Evolutionary conservation across 2,113 vertebrate species (phyloP).

Genomic region (Benitochromis conjunctus): DNA sequence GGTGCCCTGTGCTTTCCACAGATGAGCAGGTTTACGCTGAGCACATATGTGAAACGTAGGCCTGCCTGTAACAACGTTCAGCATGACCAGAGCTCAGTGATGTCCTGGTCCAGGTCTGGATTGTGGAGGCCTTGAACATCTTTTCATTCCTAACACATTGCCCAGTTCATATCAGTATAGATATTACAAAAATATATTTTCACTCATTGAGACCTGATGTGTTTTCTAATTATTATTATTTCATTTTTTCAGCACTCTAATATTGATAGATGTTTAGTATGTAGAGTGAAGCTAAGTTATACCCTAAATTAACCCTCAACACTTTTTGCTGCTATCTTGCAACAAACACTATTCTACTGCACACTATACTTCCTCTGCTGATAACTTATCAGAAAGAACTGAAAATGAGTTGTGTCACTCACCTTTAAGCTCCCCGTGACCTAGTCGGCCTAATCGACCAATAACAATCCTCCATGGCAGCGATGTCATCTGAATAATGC

Average conservation of each 20-base stretch:
- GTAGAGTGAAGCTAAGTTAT: neutral
- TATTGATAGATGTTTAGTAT: neutral
- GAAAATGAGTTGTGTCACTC: neutral
- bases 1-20: neutral
- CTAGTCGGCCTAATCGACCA: conserved; percentile 90
- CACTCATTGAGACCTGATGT: neutral
- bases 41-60: neutral
- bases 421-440: conserved; percentile 96
- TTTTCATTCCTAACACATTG: neutral
- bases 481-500: conserved; percentile 94
- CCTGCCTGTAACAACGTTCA: neutral
- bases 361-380: neutral
- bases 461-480: conserved; percentile 97
- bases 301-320: neutral
- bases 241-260: neutral
- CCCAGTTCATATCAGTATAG: neutral
- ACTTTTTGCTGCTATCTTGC: neutral
- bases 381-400: neutral
- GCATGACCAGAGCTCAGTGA: neutral
- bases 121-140: neutral
- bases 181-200: neutral
- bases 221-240: neutral
- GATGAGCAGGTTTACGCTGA: neutral
- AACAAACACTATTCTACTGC: neutral
- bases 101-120: neutral